Evolutionary conservation across 2,797 vertebrate genomes (phyloP).

Genomic region (Cryptoblepharus egeriae): DNA sequence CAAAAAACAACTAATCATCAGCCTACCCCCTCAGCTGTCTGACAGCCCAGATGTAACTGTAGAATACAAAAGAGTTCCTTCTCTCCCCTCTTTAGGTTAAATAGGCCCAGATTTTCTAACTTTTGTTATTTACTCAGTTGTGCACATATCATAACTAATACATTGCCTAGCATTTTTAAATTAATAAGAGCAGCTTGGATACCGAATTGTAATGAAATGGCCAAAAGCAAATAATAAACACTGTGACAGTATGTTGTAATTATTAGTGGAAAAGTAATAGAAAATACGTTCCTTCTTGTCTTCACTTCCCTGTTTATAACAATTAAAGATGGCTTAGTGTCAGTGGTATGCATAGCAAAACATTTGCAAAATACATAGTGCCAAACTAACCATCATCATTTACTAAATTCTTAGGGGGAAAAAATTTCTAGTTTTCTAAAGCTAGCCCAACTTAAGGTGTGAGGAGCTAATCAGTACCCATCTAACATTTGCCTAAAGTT

Average conservation of each 20-base stretch:
- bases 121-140: background rate
- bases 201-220: background rate
- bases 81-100: background rate
- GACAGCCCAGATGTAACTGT: background rate
- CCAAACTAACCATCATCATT: constrained; percentile 5
- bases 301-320: constrained; percentile 40
- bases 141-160: too few relatives aligned
- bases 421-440: constrained; percentile 19
- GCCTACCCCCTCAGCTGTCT: background rate
- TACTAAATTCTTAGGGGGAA: constrained; percentile 18
- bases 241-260: constrained; percentile 13
- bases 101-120: background rate
- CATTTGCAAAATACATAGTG: constrained; percentile 17
- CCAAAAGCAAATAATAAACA: background rate
- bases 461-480: background rate
- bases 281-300: constrained; percentile 44
- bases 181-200: background rate
- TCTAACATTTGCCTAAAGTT: too few relatives aligned
- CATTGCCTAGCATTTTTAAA: background rate
- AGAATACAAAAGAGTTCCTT: too few relatives aligned
- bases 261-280: constrained; percentile 2
- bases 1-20: background rate
- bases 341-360: constrained; percentile 32
- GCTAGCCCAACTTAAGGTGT: background rate
- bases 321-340: constrained; percentile 37